These are phyloP conservation scores for Scophthalmus maximus DNA, from an alignment of 2,113 vertebrate genomes.

Conservation along the genomic window DNA sequence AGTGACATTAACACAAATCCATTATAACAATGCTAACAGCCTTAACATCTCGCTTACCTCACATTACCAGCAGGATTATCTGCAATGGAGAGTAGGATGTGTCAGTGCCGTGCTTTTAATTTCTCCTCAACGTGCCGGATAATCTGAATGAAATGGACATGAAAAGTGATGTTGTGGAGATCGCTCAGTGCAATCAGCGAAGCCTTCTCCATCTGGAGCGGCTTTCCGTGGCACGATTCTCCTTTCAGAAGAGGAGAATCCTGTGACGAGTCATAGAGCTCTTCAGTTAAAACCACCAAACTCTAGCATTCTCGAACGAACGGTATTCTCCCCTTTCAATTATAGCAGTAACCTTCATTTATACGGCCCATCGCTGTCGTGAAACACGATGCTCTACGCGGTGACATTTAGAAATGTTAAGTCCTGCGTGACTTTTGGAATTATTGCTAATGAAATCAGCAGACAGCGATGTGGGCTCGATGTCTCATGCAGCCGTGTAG, in stretches of 20 bases:
- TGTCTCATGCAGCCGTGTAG: constrained; percentile 1
- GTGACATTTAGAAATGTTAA: constrained; percentile 9
- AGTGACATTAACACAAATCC: constrained; percentile 50
- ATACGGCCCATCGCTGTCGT: neutral
- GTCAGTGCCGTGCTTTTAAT: constrained; percentile 63
- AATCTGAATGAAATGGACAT: constrained; percentile 55
- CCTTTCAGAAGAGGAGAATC: neutral
- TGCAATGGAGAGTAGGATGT: constrained; percentile 56
- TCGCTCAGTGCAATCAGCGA: constrained; percentile 25
- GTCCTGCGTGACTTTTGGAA: neutral
- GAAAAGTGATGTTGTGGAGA: constrained; percentile 43
- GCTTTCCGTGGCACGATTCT: constrained; percentile 18
- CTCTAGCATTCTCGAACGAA: neutral
- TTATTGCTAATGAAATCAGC: constrained; percentile 6
- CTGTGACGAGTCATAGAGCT: neutral
- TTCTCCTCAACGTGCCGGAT: constrained; percentile 53
- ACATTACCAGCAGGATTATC: constrained; percentile 66
- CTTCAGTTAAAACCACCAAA: constrained; percentile 1
- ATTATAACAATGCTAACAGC: constrained; percentile 32
- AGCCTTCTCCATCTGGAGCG: constrained; percentile 6
- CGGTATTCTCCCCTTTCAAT: neutral
- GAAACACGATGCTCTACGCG: too few relatives aligned
- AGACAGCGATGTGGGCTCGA: neutral
- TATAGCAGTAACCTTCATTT: neutral
- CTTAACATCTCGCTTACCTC: constrained; percentile 40